A percentile compares a stretch with the other conserved stretches of the same genome.
These are phyloP conservation scores for Macrochelys suwanniensis DNA, from an alignment of 2,797 vertebrate genomes.

Conservation along the genomic window DNA sequence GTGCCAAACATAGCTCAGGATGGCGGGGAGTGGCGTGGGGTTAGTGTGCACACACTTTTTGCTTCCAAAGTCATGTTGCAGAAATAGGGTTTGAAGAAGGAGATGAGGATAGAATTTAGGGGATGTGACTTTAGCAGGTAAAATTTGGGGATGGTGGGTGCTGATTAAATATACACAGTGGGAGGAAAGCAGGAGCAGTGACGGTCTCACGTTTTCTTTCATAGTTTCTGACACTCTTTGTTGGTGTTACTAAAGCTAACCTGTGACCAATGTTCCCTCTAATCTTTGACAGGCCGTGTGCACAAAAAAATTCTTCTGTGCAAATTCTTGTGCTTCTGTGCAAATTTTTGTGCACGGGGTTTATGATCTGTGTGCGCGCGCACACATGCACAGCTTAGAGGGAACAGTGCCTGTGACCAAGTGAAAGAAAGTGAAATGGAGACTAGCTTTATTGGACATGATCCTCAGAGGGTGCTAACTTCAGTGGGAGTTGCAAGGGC, in stretches of 20 bases:
- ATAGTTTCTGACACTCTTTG: not conserved
- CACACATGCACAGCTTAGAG: no score
- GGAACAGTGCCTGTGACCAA: not conserved
- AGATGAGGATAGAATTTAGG: not conserved
- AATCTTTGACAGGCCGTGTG: no score
- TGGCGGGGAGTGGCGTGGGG: fast-evolving
- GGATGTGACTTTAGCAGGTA: not conserved
- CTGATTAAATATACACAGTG: not conserved
- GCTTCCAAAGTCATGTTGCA: fast-evolving
- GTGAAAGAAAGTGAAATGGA: not conserved
- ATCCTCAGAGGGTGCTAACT: not conserved
- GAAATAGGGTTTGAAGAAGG: not conserved
- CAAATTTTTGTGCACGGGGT: no score
- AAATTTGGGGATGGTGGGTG: fast-evolving
- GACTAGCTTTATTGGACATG: not conserved
- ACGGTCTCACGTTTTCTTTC: not conserved
- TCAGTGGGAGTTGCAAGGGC: not conserved
- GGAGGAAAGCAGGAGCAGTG: not conserved
- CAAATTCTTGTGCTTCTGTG: no score
- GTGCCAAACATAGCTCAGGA: not conserved
- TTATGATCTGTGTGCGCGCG: no score
- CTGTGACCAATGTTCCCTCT: not conserved
- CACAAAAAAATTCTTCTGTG: no score
- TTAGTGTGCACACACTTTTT: not conserved
- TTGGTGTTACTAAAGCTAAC: not conserved